phyloP scores from a whole-genome alignment of 2,888 invertebrate genomes.

The Yponomeuta cagnagella region DNA sequence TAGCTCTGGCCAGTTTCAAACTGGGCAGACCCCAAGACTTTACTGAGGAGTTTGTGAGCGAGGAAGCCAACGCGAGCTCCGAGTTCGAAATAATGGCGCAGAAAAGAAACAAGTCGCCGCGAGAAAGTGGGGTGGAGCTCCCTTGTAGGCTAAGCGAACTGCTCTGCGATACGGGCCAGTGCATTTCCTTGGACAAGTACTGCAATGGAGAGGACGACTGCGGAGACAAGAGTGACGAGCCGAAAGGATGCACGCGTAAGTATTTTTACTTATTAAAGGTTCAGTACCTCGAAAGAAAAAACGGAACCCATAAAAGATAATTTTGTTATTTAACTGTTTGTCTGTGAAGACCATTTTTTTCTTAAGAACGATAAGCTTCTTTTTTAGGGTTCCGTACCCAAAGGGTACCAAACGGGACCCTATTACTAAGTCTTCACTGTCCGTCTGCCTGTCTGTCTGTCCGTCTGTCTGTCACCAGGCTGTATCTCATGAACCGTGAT shows the following conservation, averaged over 20 bases:
- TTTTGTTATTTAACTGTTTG: no score
- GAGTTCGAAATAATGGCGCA: conserved; percentile 44
- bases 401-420: no score
- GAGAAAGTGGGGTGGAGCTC: conserved; percentile 35
- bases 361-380: no score
- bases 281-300: neutral
- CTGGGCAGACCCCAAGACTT: conserved; percentile 66
- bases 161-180: conserved; percentile 79
- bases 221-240: conserved; percentile 86
- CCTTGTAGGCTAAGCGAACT: conserved; percentile 78
- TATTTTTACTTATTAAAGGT: conserved; percentile 30
- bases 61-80: conserved; percentile 47
- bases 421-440: no score
- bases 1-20: conserved; percentile 59
- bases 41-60: conserved; percentile 60
- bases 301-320: neutral
- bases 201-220: conserved; percentile 88
- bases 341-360: no score
- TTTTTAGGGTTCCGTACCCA: no score
- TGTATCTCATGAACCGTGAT: no score
- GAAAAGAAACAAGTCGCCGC: conserved; percentile 47
- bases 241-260: conserved; percentile 85
- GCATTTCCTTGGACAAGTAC: conserved; percentile 83
- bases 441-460: no score
- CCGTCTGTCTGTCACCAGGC: no score